Conservation (phyloP, 2,113 vertebrate genomes). For the Pituophis catenifer region DNA sequence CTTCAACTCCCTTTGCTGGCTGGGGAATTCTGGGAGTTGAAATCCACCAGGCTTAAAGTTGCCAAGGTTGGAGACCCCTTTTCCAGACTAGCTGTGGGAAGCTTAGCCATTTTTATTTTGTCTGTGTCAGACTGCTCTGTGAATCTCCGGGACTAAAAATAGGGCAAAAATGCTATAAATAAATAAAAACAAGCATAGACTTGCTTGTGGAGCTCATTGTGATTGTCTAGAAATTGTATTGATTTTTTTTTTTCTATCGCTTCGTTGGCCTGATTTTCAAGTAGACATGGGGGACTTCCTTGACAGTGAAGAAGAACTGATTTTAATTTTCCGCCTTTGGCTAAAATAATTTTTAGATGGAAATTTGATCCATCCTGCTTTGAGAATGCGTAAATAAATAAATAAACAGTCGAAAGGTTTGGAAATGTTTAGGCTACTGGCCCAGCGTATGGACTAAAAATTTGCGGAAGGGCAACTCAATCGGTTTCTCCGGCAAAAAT, state of each 20-base stretch:
- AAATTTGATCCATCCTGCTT: not conserved
- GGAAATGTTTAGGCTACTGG: not conserved
- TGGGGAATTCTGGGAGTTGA: too few species aligned
- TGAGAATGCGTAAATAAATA: not conserved
- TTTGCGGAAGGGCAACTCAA: not conserved
- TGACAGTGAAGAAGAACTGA: not conserved
- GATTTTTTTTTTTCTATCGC: not conserved
- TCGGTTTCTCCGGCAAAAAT: not conserved
- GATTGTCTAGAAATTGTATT: not conserved
- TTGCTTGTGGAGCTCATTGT: not conserved
- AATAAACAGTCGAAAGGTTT: not conserved
- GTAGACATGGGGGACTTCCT: not conserved
- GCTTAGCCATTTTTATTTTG: not conserved
- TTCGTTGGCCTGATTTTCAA: not conserved
- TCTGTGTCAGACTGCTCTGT: not conserved
- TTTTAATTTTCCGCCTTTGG: not conserved
- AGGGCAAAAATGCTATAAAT: not conserved
- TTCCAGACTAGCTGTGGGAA: not conserved
- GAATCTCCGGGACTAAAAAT: not conserved
- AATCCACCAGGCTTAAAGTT: too few species aligned
- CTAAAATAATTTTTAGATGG: not conserved
- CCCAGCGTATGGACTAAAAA: not conserved
- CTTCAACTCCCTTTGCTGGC: too few species aligned
- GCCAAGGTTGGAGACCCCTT: too few species aligned
- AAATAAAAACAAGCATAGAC: not conserved